These are phyloP conservation scores for Plebejus anna DNA, from an alignment of 2,888 invertebrate genomes.

Conservation along the genomic window DNA sequence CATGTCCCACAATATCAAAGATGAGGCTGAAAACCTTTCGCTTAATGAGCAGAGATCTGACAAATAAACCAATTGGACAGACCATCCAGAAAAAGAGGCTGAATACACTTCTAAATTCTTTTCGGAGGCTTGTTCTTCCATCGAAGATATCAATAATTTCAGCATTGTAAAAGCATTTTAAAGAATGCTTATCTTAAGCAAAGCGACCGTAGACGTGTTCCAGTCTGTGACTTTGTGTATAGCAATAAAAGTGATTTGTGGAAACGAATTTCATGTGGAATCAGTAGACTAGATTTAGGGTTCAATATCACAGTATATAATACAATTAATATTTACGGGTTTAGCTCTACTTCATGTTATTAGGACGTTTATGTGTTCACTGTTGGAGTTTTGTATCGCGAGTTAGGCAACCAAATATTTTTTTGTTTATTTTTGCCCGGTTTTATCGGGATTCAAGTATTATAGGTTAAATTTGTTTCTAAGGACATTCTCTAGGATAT, in stretches of 20 bases:
- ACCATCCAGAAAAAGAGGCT: constrained; percentile 21
- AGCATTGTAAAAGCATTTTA: background rate
- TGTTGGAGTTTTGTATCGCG: constrained; percentile 60
- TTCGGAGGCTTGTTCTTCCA: background rate
- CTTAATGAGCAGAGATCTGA: constrained; percentile 76
- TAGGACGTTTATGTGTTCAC: constrained; percentile 71
- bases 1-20: constrained; percentile 64
- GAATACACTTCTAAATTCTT: constrained; percentile 22
- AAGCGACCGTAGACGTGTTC: constrained; percentile 4
- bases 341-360: constrained; percentile 71
- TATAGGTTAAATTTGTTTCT: constrained; percentile 58
- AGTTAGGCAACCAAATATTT: constrained; percentile 68
- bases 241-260: constrained; percentile 43
- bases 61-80: constrained; percentile 49
- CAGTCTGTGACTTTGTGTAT: constrained; percentile 37
- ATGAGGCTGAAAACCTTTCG: constrained; percentile 75
- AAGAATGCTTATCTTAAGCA: background rate
- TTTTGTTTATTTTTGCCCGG: constrained; percentile 60
- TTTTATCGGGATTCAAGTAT: constrained; percentile 77
- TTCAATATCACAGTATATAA: constrained; percentile 57
- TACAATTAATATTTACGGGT: constrained; percentile 70
- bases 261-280: constrained; percentile 43
- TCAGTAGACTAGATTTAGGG: constrained; percentile 42
- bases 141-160: background rate
- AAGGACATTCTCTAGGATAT: constrained; percentile 48